A percentile compares a stretch with the other conserved stretches of the same genome.
Evolutionary conservation across 2,888 invertebrate genomes (phyloP).

Genomic region (Cylloceria caligata): DNA sequence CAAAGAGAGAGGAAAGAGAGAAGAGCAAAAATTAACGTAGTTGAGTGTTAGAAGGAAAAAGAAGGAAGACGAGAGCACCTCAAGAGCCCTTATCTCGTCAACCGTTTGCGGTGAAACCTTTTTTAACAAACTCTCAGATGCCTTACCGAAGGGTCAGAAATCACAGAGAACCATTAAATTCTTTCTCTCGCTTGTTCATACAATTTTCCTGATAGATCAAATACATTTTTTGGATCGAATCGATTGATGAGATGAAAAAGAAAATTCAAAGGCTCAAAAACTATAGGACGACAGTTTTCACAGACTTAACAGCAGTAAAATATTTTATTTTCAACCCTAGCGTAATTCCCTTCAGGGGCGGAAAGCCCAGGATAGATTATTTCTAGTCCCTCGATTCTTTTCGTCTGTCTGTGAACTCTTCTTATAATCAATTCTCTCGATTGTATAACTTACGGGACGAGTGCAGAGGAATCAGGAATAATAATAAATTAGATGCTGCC

Average conservation of each 20-base stretch:
- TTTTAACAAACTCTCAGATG: constrained; percentile 8
- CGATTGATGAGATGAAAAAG: not conserved
- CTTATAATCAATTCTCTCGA: constrained; percentile 2
- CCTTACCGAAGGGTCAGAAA: constrained; percentile 13
- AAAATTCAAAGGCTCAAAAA: not conserved
- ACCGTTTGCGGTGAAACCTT: constrained; percentile 58
- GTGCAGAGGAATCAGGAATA: not conserved
- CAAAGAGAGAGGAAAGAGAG: constrained; percentile 21
- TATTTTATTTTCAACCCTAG: constrained; percentile 14
- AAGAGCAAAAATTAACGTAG: constrained; percentile 45
- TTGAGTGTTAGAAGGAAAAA: constrained; percentile 33
- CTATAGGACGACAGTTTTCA: not conserved
- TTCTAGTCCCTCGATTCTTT: constrained; percentile 2
- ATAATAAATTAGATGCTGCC: too few species aligned
- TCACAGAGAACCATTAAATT: constrained; percentile 8
- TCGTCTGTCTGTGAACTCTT: not conserved
- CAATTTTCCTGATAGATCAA: not conserved
- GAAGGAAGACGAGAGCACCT: constrained; percentile 31
- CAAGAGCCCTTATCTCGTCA: constrained; percentile 52
- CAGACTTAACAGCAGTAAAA: not conserved
- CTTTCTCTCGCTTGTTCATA: constrained; percentile 9
- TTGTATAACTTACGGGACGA: not conserved
- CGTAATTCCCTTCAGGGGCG: not conserved
- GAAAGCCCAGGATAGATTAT: constrained; percentile 11
- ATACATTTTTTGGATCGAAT: not conserved